Evolutionary conservation across 2,888 invertebrate species (phyloP).

Genomic region (Acleris emargana): DNA sequence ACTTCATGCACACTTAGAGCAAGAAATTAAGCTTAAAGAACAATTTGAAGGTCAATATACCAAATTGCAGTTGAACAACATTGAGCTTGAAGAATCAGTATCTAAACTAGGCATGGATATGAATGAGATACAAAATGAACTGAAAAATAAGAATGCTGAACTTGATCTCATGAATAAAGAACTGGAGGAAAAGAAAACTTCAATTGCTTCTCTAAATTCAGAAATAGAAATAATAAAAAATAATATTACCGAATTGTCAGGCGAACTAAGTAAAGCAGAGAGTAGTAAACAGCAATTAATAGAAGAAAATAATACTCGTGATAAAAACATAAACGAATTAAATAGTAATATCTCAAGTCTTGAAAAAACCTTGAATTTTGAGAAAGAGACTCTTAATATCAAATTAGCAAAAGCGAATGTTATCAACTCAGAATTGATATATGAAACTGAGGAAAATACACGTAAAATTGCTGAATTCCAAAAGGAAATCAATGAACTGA

Average conservation of each 20-base stretch:
- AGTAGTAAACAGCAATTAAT: slow-evolving; percentile 1
- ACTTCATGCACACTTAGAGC: not conserved
- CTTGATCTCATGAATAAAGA: not conserved
- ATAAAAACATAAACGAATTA: slow-evolving; percentile 1
- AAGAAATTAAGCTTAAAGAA: slow-evolving; percentile 6
- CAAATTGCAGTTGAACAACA: not conserved
- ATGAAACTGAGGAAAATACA: slow-evolving; percentile 1
- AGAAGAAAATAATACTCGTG: not conserved
- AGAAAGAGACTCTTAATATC: slow-evolving; percentile 5
- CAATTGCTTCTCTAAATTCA: not conserved
- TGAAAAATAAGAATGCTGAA: slow-evolving; percentile 3
- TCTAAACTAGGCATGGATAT: not conserved
- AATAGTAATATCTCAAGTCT: slow-evolving; percentile 1
- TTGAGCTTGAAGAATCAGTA: slow-evolving; percentile 2
- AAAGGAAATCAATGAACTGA: not conserved
- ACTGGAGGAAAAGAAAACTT: slow-evolving; percentile 1
- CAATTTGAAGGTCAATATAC: not conserved
- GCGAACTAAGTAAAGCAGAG: not conserved
- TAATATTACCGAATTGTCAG: not conserved
- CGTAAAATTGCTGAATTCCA: not conserved
- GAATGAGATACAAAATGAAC: not conserved
- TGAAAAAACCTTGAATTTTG: not conserved
- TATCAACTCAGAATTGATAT: not conserved
- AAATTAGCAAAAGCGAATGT: not conserved
- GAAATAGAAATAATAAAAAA: not conserved